phyloP scores from a whole-genome alignment of 1,140 invertebrate species.

The Colletes latitarsis region DNA sequence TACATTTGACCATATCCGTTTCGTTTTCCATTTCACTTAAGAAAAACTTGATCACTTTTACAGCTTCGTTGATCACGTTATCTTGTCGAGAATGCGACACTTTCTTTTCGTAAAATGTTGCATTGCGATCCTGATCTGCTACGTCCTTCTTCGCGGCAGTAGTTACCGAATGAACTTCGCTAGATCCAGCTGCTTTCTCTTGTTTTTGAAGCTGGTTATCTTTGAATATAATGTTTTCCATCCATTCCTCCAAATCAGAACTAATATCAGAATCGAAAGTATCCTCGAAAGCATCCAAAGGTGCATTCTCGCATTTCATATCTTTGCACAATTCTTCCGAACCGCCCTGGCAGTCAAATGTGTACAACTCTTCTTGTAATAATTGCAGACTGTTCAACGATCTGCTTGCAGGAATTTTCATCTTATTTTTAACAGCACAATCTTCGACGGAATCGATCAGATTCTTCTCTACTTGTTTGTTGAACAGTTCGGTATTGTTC shows the following conservation, averaged over 20 bases:
- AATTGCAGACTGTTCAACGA: slow-evolving; percentile 77
- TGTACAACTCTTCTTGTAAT: slow-evolving; percentile 76
- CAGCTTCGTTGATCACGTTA: slow-evolving; percentile 66
- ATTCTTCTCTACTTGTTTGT: slow-evolving; percentile 77
- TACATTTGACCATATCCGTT: slow-evolving; percentile 71
- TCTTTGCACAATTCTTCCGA: slow-evolving; percentile 78
- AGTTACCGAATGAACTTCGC: neutral
- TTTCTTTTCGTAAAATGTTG: slow-evolving; percentile 20
- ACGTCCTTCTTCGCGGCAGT: neutral
- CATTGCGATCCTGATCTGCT: neutral
- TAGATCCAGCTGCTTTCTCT: neutral
- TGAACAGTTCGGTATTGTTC: slow-evolving; percentile 72
- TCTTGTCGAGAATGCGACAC: slow-evolving; percentile 44
- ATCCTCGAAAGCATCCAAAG: slow-evolving; percentile 58
- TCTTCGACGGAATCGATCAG: slow-evolving; percentile 76
- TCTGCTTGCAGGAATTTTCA: slow-evolving; percentile 78
- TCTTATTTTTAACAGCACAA: slow-evolving; percentile 69
- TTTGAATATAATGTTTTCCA: slow-evolving; percentile 42
- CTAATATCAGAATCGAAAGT: slow-evolving; percentile 58
- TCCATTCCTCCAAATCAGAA: slow-evolving; percentile 54
- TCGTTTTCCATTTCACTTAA: slow-evolving; percentile 77
- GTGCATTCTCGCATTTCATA: slow-evolving; percentile 66
- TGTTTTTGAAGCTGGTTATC: slow-evolving; percentile 10
- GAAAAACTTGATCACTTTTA: slow-evolving; percentile 78
- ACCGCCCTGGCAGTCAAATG: slow-evolving; percentile 81